phyloP scores from a whole-genome alignment of 2,113 vertebrate genomes.

The Tursiops truncatus region DNA sequence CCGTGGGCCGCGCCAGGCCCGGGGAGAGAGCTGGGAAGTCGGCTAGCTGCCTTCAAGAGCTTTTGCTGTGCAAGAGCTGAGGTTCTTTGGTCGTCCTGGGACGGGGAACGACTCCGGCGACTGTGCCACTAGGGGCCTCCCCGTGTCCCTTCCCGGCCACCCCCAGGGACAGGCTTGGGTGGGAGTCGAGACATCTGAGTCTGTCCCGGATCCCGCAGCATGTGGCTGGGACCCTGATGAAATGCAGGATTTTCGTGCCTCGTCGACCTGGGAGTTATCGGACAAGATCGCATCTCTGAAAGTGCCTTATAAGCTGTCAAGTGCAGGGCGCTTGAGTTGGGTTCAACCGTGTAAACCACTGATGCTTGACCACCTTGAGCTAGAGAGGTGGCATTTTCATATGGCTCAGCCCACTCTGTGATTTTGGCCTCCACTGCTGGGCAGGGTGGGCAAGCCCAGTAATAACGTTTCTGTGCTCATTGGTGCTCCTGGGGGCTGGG shows the following conservation, averaged over 20 bases:
- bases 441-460: not conserved
- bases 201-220: not conserved
- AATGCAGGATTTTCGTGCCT: not conserved
- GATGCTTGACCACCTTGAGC: too few relatives aligned
- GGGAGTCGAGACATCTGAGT: not conserved
- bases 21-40: accelerated
- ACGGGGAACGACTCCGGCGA: not conserved
- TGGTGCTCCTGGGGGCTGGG: not conserved
- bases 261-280: not conserved
- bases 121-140: too few relatives aligned
- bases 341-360: accelerated
- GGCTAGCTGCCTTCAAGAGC: not conserved
- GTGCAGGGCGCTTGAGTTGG: not conserved
- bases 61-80: not conserved
- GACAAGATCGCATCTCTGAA: not conserved
- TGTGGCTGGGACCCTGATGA: not conserved
- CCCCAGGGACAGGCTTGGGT: not conserved
- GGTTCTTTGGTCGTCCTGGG: not conserved
- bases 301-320: not conserved
- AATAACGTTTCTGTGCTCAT: not conserved
- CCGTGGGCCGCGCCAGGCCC: accelerated
- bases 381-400: not conserved
- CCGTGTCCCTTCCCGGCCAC: not conserved
- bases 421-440: accelerated
- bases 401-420: accelerated